These are phyloP conservation scores for Drosophila pegasa DNA, from an alignment of 2,888 invertebrate genomes.

Conservation along the genomic window DNA sequence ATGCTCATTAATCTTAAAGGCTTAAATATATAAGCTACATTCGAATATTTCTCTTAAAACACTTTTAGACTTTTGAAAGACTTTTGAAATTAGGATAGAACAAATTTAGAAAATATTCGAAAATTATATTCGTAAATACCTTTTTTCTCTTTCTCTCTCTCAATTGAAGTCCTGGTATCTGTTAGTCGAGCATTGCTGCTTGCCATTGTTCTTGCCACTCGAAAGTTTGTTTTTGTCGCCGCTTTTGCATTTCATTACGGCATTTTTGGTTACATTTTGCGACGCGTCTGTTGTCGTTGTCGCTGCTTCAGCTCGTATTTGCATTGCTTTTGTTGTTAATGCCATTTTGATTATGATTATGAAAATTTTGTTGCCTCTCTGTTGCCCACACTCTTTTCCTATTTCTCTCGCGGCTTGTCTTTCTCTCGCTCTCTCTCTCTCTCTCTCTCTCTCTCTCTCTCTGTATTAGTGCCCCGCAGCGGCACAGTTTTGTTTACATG, in stretches of 20 bases:
- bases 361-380: constrained; percentile 68
- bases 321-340: constrained; percentile 80
- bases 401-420: background rate
- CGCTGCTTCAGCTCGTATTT: constrained; percentile 67
- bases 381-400: background rate
- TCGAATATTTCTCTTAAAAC: background rate
- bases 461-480: constrained; percentile 35
- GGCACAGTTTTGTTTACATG: constrained; percentile 77
- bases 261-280: constrained; percentile 77
- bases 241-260: constrained; percentile 73
- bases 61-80: background rate
- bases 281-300: constrained; percentile 70
- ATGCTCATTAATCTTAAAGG: background rate
- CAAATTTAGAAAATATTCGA: too few relatives aligned
- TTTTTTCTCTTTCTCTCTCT: background rate
- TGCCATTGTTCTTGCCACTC: constrained; percentile 12
- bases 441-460: background rate
- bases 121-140: too few relatives aligned
- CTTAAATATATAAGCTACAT: background rate
- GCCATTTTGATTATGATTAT: constrained; percentile 82
- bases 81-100: background rate
- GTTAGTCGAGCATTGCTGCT: background rate
- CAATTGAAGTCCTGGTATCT: background rate
- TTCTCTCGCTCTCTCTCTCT: background rate
- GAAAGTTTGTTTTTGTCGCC: constrained; percentile 48